Base-by-base conservation (phyloP, 2,888 invertebrate species). In the Carterocephalus palaemon region DNA sequence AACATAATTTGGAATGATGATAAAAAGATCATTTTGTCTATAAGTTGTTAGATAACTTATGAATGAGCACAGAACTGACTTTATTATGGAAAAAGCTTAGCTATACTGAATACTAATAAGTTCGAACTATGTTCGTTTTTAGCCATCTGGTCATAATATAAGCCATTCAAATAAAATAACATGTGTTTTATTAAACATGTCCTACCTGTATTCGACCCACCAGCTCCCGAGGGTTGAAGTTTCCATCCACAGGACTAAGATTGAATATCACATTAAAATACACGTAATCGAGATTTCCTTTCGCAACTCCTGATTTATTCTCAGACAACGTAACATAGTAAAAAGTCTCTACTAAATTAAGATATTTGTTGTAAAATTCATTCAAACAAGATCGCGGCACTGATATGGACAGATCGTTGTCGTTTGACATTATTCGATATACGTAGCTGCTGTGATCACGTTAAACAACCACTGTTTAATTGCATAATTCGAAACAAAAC, bases 281-380 rank as follows among this genome's bases (percentile, higher is more conserved):
- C 65, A 80, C 83, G 69, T 70, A 76, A 53, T 80, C 79, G 38
- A 70, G 64, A 58, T 75, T 80, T 56, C 75, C 75, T 56, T 73
- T 73, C 26, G 69, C 52, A 40, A 67, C 49, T 58, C 65, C 60
- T 42, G 70, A 69, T 69, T 78, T 81, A 60, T 69, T 75, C 66
- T 85, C 81, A 46, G 79, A 68, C 57, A 86, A 64, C 57, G 82
- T 84, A 60, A 86, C 86, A 75, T 76, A 84, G 63, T 86, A 86
- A 76, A 86, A 85, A 66, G 82, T 81, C 79, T 86, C 86, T 48
- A 85, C 82, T 62, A 85, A 75, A 73, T 83, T 85, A 20, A 76
- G 70, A 65, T 83, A 84, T 62, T 80, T 84, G 54, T 62, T 74
- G 55, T 78, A 81, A 64, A 86, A 86, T 58, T 84, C 81, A 12